Evolutionary conservation across 2,888 invertebrate species (phyloP).

Genomic region (Amiota minor): DNA sequence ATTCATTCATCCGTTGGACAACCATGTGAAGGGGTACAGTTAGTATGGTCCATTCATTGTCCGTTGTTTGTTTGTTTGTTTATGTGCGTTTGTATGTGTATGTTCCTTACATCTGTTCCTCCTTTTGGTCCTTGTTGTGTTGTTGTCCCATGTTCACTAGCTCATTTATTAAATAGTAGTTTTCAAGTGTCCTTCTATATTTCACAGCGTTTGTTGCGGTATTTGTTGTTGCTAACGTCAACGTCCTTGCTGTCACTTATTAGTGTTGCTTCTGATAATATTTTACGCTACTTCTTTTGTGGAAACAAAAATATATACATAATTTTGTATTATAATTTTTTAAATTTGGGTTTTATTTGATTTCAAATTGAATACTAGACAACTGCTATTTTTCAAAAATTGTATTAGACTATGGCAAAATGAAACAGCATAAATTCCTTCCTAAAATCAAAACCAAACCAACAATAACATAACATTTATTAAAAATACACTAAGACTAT

Average conservation of each 20-base stretch:
- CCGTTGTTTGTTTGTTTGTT: constrained; percentile 22
- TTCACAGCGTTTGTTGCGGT: constrained; percentile 49
- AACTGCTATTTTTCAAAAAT: too few relatives aligned
- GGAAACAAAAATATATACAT: too few relatives aligned
- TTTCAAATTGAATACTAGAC: too few relatives aligned
- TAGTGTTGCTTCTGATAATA: neutral
- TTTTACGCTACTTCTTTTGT: neutral
- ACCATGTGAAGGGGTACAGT: neutral
- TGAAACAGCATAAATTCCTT: too few relatives aligned
- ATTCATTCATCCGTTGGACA: neutral
- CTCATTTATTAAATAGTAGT: constrained; percentile 68
- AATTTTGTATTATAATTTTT: too few relatives aligned
- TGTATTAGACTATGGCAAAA: too few relatives aligned
- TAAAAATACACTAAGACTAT: too few relatives aligned
- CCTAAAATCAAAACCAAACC: too few relatives aligned
- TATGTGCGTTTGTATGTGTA: constrained; percentile 38
- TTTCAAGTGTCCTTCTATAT: constrained; percentile 68
- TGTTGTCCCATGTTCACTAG: constrained; percentile 27
- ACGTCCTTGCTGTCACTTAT: neutral
- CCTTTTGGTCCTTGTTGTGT: neutral
- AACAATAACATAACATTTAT: too few relatives aligned
- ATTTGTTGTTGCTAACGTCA: constrained; percentile 38
- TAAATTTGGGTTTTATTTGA: too few relatives aligned
- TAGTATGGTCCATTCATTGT: neutral
- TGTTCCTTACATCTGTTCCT: constrained; percentile 20